These are phyloP conservation scores for Merops nubicus DNA, from an alignment of 2,113 vertebrate species.

Conservation along the genomic window DNA sequence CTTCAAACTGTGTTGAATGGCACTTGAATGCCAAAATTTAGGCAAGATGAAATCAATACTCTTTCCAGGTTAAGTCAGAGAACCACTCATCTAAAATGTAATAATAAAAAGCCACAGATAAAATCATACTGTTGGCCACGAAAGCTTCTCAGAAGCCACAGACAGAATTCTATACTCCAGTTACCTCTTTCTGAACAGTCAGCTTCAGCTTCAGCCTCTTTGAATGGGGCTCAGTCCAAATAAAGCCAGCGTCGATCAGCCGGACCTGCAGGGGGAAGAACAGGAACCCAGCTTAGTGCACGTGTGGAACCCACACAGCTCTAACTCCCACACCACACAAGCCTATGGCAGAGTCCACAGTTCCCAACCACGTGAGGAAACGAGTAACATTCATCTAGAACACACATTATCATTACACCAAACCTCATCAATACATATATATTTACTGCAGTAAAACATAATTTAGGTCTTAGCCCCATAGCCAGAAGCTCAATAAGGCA, in stretches of 20 bases:
- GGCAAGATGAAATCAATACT: not conserved
- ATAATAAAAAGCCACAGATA: no score
- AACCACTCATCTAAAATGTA: not conserved
- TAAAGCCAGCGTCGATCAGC: constrained; percentile 94
- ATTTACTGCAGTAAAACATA: not conserved
- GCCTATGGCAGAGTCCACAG: not conserved
- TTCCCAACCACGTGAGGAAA: not conserved
- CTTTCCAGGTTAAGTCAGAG: not conserved
- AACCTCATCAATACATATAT: not conserved
- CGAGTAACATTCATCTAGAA: not conserved
- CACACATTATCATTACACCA: rapidly evolving
- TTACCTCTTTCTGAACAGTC: constrained; percentile 97
- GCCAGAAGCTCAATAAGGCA: not conserved
- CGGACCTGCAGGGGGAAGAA: constrained; percentile 80
- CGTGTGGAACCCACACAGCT: not conserved
- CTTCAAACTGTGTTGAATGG: not conserved
- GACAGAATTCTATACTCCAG: not conserved
- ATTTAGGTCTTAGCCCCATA: not conserved
- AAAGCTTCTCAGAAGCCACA: not conserved
- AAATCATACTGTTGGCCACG: not conserved
- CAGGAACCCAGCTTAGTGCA: not conserved
- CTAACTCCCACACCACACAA: not conserved
- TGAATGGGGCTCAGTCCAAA: constrained; percentile 98
- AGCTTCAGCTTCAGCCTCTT: constrained; percentile 96
- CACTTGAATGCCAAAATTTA: not conserved